Base-by-base conservation (phyloP, 2,888 invertebrate species). In the Tetrapedia diversipes region DNA sequence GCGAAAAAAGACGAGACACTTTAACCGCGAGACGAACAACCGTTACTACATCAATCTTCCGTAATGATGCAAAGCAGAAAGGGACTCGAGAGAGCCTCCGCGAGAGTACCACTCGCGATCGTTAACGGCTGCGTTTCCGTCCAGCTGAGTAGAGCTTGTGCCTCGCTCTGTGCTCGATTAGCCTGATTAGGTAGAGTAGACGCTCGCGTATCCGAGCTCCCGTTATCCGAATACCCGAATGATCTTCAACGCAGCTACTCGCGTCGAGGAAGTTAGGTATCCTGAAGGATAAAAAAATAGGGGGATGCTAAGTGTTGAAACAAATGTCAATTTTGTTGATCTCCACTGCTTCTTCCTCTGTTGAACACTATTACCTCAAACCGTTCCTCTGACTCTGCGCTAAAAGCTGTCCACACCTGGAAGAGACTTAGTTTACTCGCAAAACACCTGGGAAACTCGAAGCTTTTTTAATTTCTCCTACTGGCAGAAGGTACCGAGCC, bases 41-140 rank as follows among this genome's bases (percentile, higher is more conserved):
- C 71, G 77, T 77, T 79, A 77, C 67, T 49, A 68, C 78, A 79
- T 79, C 78, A 79, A 79, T 79, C 78, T 79, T 79, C 77, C 72
- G 45, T 79, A 79, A 79, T 79, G 77, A 79, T 72, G 78, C 71
- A 77, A 77, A 71, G 76, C 65, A 64, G 76, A 67, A 67, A 34
- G 64, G 59, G 43, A 39, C 49, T 63, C 41, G 19, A 32, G 14
- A 53, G 24, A 41, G 41, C 37, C n/a, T 41, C 24, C n/a, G n/a
- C n/a, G n/a, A n/a, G 43, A 47, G 65, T 57, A 47, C 51, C 4
- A 37, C 57, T 49, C 47, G 54, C 54, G 68, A 74, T 74, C 60
- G 68, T 77, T 77, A 74, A 77, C 73, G 63, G 61, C 66, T 60
- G 49, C 49, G 72, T 54, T 72, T 56, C 47, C 49, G 43, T 56